A percentile compares a stretch with the other conserved stretches of the same genome.
Evolutionary conservation across 2,888 invertebrate genomes (phyloP).

Genomic region (Microctonus aethiopoides): DNA sequence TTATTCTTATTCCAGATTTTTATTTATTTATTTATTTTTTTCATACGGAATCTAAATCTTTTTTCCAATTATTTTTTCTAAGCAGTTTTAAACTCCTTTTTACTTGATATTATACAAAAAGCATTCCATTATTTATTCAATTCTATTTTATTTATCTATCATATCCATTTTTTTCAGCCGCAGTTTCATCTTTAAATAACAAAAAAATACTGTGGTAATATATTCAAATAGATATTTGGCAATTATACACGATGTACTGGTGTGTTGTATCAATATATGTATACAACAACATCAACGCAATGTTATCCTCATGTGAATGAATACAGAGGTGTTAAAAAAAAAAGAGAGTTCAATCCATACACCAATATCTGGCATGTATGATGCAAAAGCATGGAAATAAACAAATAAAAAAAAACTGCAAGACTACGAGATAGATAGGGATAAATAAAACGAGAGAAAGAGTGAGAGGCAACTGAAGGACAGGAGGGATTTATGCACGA

Average conservation of each 20-base stretch:
- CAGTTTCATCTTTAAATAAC: too few relatives aligned
- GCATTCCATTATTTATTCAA: neutral
- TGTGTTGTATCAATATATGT: too few relatives aligned
- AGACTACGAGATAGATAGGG: neutral
- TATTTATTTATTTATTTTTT: too few relatives aligned
- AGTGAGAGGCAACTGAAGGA: conserved; percentile 11
- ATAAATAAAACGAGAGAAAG: neutral
- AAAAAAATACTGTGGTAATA: neutral
- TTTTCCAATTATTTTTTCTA: too few relatives aligned
- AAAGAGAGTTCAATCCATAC: neutral
- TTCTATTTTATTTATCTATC: too few relatives aligned
- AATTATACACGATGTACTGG: neutral
- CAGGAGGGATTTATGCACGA: conserved; percentile 3
- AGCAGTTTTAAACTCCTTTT: too few relatives aligned
- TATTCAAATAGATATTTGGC: neutral
- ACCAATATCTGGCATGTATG: neutral
- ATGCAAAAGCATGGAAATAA: neutral
- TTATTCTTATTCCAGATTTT: too few relatives aligned
- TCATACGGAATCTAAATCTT: neutral
- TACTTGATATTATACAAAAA: too few relatives aligned
- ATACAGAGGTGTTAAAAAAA: neutral
- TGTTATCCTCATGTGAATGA: conserved; percentile 16
- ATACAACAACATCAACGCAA: conserved; percentile 24
- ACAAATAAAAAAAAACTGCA: neutral
- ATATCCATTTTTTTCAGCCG: too few relatives aligned